phyloP scores from a whole-genome alignment of 23 tunicate genomes.

The Trididemnum clinides region DNA sequence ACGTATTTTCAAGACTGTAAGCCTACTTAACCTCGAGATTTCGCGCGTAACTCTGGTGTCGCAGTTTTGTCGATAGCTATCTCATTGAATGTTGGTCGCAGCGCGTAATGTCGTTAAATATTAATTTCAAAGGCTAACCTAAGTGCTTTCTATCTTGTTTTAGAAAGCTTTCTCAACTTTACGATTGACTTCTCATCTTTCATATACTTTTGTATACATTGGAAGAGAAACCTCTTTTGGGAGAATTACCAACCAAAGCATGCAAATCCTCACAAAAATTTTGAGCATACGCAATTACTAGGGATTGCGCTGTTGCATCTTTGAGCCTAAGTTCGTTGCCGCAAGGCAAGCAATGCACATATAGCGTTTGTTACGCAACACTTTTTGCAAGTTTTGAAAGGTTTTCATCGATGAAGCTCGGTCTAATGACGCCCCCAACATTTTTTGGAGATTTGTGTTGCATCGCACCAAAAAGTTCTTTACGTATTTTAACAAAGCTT shows the following conservation, averaged over 20 bases:
- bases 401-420: neutral
- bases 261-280: neutral
- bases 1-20: neutral
- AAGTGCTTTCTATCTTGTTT: neutral
- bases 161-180: neutral
- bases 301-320: neutral
- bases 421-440: neutral
- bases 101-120: neutral
- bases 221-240: neutral
- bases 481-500: neutral
- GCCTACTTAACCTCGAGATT: neutral
- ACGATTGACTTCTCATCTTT: neutral
- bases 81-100: neutral
- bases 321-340: neutral
- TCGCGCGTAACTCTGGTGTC: neutral
- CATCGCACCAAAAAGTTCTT: neutral
- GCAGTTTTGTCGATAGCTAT: neutral
- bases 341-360: too few relatives aligned
- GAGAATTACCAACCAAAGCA: neutral
- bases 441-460: neutral
- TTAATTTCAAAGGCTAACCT: neutral
- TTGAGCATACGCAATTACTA: neutral
- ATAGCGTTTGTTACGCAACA: neutral
- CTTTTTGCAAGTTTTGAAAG: neutral
- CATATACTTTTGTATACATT: neutral